Percentiles rank a stretch among this genome's conserved stretches.
Conservation (phyloP, 2,888 invertebrate species). For the Plemyria rubiginata region DNA sequence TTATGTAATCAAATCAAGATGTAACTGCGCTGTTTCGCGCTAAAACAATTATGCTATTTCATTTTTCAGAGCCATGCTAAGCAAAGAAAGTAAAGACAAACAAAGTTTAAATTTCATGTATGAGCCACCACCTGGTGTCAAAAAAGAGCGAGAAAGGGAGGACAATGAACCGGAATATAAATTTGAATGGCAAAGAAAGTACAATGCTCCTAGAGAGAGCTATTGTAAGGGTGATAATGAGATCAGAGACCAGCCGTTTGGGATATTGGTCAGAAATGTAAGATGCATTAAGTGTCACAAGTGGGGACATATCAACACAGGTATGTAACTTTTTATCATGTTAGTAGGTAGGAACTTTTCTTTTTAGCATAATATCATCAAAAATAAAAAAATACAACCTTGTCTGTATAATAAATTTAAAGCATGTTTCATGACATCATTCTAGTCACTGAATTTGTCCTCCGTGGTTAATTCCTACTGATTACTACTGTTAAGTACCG, state of each 20-base stretch:
- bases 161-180: constrained; percentile 98
- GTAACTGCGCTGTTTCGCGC: too few relatives aligned
- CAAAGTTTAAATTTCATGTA: constrained; percentile 99
- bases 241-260: constrained; percentile 99
- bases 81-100: constrained; percentile 99
- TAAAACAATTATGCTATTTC: not conserved
- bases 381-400: not conserved
- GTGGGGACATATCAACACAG: constrained; percentile 99
- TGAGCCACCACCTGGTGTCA: constrained; percentile 98
- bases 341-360: not conserved
- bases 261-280: constrained; percentile 98
- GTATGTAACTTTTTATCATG: constrained; percentile 56
- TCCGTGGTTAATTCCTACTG: too few relatives aligned
- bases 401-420: too few relatives aligned
- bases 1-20: not conserved
- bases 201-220: constrained; percentile 99
- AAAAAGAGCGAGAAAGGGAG: constrained; percentile 95
- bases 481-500: too few relatives aligned
- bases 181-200: constrained; percentile 99
- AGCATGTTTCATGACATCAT: too few relatives aligned
- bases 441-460: too few relatives aligned
- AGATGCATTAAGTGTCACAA: constrained; percentile 99
- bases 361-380: too few relatives aligned
- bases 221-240: constrained; percentile 99
- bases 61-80: constrained; percentile 92